phyloP scores from a whole-genome alignment of 2,888 invertebrate species.

The Synanthedon andrenaeformis region DNA sequence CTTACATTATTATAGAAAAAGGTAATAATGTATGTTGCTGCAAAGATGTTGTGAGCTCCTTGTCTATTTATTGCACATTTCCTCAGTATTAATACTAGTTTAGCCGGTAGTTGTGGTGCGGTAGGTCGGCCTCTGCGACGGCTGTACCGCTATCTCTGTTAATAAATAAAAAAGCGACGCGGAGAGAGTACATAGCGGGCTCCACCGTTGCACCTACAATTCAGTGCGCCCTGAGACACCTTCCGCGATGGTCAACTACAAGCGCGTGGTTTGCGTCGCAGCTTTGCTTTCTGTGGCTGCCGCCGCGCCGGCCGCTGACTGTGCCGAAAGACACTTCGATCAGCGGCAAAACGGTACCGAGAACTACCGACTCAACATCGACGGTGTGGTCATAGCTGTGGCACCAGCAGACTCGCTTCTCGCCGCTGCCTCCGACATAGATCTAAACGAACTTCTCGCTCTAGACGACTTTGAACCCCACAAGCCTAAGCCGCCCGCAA shows the following conservation, averaged over 20 bases:
- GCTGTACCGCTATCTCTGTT: slow-evolving; percentile 64
- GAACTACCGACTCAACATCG: slow-evolving; percentile 77
- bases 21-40: no score
- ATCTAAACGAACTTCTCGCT: slow-evolving; percentile 45
- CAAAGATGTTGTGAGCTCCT: not conserved
- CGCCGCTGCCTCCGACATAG: slow-evolving; percentile 63
- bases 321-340: slow-evolving; percentile 65
- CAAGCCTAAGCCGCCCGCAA: slow-evolving; percentile 15
- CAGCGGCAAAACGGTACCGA: slow-evolving; percentile 84
- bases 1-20: no score
- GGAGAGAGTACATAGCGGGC: slow-evolving; percentile 54
- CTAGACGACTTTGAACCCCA: slow-evolving; percentile 25
- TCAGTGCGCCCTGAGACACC: slow-evolving; percentile 44
- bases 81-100: slow-evolving; percentile 53
- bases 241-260: slow-evolving; percentile 64
- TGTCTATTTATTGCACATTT: slow-evolving; percentile 29
- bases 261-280: slow-evolving; percentile 38
- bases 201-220: slow-evolving; percentile 30
- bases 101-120: slow-evolving; percentile 39
- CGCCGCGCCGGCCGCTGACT: slow-evolving; percentile 33
- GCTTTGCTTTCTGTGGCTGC: slow-evolving; percentile 16
- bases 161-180: slow-evolving; percentile 67
- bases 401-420: slow-evolving; percentile 74
- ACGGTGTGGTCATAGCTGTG: slow-evolving; percentile 75
- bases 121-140: slow-evolving; percentile 28